A percentile compares a stretch with the other conserved stretches of the same genome.
Evolutionary conservation across 1,140 invertebrate genomes (phyloP).

Genomic region (Platyura marginata): DNA sequence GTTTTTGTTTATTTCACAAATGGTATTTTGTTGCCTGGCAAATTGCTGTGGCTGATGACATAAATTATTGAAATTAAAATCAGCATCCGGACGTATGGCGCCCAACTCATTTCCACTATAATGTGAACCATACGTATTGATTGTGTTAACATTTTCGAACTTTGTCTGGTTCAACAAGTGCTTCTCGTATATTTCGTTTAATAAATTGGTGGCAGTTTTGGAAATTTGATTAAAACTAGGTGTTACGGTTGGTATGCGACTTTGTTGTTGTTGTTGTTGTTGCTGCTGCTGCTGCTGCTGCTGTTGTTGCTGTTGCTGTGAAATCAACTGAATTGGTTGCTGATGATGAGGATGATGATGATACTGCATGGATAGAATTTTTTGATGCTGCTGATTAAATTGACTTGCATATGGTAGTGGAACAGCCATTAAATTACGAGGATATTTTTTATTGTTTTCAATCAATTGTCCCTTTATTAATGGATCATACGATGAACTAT

Average conservation of each 20-base stretch:
- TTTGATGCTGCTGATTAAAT: background rate
- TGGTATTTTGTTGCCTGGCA: background rate
- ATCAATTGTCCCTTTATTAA: slow-evolving; percentile 2
- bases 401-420: background rate
- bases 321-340: slow-evolving; percentile 4
- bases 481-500: no score
- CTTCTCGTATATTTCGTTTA: slow-evolving; percentile 10
- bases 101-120: background rate
- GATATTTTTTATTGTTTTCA: background rate
- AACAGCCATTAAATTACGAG: background rate
- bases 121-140: no score
- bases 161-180: slow-evolving; percentile 10
- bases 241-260: background rate
- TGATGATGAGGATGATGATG: no score
- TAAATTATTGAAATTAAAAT: slow-evolving; percentile 3
- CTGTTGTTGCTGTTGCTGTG: slow-evolving; percentile 6
- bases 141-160: slow-evolving; percentile 2
- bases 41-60: background rate
- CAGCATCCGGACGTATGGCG: background rate
- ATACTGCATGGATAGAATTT: no score
- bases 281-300: slow-evolving; percentile 1
- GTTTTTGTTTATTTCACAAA: background rate
- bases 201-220: slow-evolving; percentile 9
- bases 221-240: slow-evolving; percentile 11
- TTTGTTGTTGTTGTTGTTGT: background rate